Evolutionary conservation across 1,140 invertebrate species (phyloP).

Genomic region (Colletes gigas): DNA sequence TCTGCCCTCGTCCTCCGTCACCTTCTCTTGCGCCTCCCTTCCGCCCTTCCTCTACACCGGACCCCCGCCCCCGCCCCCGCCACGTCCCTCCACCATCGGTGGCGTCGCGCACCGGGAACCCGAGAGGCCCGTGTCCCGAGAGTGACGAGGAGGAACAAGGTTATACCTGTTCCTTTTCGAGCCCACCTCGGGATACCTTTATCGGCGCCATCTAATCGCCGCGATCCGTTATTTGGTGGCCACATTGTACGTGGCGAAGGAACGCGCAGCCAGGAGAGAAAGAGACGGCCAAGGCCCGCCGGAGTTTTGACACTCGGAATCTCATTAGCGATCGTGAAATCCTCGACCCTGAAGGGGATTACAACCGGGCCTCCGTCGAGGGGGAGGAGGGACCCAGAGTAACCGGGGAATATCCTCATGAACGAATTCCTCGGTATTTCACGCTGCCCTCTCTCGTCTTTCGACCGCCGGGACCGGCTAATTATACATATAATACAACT

Average conservation of each 20-base stretch:
- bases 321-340: constrained; percentile 79
- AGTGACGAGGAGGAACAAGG: constrained; percentile 33
- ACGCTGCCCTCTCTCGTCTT: neutral
- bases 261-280: neutral
- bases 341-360: constrained; percentile 63
- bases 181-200: constrained; percentile 54
- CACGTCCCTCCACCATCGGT: neutral
- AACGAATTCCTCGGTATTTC: constrained; percentile 31
- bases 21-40: constrained; percentile 26
- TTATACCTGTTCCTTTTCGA: constrained; percentile 49
- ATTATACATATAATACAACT: constrained; percentile 39
- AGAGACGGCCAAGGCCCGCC: constrained; percentile 49
- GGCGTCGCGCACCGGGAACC: no score
- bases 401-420: neutral
- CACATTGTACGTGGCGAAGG: constrained; percentile 36
- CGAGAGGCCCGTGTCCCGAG: neutral
- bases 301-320: constrained; percentile 81
- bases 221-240: constrained; percentile 78
- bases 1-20: constrained; percentile 67
- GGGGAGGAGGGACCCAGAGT: neutral
- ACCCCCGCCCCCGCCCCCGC: constrained; percentile 16
- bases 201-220: constrained; percentile 77
- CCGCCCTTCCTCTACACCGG: constrained; percentile 2
- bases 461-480: constrained; percentile 5
- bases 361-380: constrained; percentile 24